Conservation (phyloP, 2,888 invertebrate species). For the Dasypolia templi region DNA sequence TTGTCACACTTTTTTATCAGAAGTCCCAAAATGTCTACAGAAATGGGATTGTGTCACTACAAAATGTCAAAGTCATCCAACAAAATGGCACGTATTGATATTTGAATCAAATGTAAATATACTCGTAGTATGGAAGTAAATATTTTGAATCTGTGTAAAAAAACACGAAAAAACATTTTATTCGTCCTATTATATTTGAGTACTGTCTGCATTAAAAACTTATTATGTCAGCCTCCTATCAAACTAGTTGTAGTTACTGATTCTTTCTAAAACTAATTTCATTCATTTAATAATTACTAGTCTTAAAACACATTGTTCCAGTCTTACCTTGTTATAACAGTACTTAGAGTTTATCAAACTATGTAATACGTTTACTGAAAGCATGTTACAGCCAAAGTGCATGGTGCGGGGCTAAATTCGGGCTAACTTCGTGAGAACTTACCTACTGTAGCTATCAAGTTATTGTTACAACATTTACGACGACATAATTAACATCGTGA, state of each 20-base stretch:
- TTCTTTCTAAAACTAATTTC: not conserved
- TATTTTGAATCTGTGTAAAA: too few relatives aligned
- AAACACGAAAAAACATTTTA: too few relatives aligned
- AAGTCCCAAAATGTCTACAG: too few relatives aligned
- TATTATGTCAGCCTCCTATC: not conserved
- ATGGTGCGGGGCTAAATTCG: not conserved
- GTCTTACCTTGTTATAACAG: conserved; percentile 6
- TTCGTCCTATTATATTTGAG: too few relatives aligned
- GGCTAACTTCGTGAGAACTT: conserved; percentile 22
- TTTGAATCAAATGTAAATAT: too few relatives aligned
- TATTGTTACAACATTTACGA: conserved; percentile 6
- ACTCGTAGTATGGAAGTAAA: too few relatives aligned
- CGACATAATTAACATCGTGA: not conserved
- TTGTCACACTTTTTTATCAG: too few relatives aligned
- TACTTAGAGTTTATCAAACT: conserved; percentile 23
- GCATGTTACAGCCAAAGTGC: conserved; percentile 26
- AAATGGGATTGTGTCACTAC: too few relatives aligned
- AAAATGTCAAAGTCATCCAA: too few relatives aligned
- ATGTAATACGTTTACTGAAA: conserved; percentile 31
- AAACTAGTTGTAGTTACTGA: not conserved
- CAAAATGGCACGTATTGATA: too few relatives aligned
- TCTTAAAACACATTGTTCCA: conserved; percentile 1
- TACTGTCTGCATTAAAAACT: not conserved
- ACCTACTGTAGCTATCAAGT: not conserved
- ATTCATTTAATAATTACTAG: not conserved